These are phyloP conservation scores for Elysia chlorotica DNA, from an alignment of 1,140 invertebrate genomes.

Conservation along the genomic window DNA sequence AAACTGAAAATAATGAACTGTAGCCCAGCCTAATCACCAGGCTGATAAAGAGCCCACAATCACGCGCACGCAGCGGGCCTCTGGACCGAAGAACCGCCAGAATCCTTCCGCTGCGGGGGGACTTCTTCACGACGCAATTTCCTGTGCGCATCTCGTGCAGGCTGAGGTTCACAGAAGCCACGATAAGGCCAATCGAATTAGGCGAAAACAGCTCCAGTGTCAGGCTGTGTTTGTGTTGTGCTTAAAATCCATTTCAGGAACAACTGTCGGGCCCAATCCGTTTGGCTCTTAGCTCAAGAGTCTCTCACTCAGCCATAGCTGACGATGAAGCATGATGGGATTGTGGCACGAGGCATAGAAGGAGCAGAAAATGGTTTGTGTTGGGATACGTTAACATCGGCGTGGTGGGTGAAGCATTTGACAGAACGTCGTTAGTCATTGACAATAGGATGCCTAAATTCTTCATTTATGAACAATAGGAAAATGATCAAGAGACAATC, in stretches of 20 bases:
- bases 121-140: conserved; percentile 16
- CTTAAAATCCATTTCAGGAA: conserved; percentile 13
- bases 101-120: conserved; percentile 17
- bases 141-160: conserved; percentile 9
- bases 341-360: neutral
- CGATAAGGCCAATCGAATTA: conserved; percentile 22
- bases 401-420: neutral
- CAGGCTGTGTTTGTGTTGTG: conserved; percentile 12
- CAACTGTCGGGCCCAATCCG: conserved; percentile 1
- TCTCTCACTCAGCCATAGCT: no score
- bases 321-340: no score
- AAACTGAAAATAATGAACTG: conserved; percentile 18
- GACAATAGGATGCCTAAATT: neutral
- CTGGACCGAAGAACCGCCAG: conserved; percentile 16
- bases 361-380: neutral
- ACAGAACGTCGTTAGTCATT: neutral
- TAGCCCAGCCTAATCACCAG: neutral
- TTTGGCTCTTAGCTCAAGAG: neutral
- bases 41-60: conserved; percentile 11
- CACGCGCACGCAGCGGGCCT: conserved; percentile 5
- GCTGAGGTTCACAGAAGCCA: neutral
- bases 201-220: conserved; percentile 9
- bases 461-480: no score
- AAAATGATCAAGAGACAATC: no score
- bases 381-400: neutral